A percentile compares a stretch with the other conserved stretches of the same genome.
These are phyloP conservation scores for Hemiprocne comata DNA, from an alignment of 2,113 vertebrate genomes.

Conservation along the genomic window DNA sequence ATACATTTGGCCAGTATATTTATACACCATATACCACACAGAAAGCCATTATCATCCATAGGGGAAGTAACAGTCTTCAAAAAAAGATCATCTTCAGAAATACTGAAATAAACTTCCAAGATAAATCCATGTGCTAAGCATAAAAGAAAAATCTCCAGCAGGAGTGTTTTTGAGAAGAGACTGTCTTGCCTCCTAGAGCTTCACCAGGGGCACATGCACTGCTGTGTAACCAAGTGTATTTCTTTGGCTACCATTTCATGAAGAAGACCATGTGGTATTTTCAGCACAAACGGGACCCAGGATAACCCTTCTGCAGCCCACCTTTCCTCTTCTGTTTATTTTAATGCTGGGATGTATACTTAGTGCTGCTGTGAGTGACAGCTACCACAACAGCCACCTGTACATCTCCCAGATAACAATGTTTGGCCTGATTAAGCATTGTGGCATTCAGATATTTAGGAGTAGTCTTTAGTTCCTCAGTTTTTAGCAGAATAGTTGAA, in stretches of 20 bases:
- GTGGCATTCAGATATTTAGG: background rate
- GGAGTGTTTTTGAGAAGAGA: background rate
- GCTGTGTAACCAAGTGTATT: background rate
- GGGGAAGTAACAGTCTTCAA: background rate
- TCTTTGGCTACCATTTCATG: background rate
- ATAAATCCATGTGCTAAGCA: background rate
- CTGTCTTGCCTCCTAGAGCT: background rate
- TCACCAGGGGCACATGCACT: background rate
- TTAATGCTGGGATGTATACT: background rate
- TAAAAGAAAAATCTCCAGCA: background rate
- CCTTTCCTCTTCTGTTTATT: conserved; percentile 26
- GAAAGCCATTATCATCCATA: background rate
- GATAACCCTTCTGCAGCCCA: conserved; percentile 8
- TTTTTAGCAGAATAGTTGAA: background rate
- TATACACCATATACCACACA: background rate
- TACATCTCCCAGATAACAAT: accelerated
- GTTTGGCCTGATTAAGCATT: background rate
- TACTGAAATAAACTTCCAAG: background rate
- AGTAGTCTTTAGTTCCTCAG: background rate
- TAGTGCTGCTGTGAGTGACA: background rate
- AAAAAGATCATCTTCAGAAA: background rate
- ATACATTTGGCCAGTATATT: background rate
- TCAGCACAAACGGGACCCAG: background rate
- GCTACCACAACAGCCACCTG: background rate
- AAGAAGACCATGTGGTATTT: background rate